Base-by-base conservation (phyloP, 2,888 invertebrate genomes). In the Chloromyia formosa region DNA sequence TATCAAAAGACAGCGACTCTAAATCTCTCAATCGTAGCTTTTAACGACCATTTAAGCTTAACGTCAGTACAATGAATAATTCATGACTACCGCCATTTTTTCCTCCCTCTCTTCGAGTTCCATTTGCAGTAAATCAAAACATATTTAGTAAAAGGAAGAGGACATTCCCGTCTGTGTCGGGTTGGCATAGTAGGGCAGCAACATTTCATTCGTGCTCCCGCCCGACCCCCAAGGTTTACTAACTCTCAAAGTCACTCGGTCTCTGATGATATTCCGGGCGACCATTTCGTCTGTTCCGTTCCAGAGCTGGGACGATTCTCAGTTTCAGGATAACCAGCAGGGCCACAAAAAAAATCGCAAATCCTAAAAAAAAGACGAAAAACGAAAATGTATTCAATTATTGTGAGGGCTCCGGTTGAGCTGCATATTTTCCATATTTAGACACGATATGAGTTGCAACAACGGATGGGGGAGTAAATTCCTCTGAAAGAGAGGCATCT, bases 61-160 rank as follows among this genome's bases (percentile, higher is more conserved):
- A 73, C 73, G 61, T 61, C 60, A 73, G 45, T 42, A 22, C 45
- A 27, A 73, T 73, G 73, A 73, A 73, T 73, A 73, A 73, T 73
- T 73, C 73, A 73, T 73, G 42, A 7, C 27, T 4, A 22, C 22
- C 27, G 49, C 23, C 16, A 45, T 73, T 49, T 49, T 49, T 49
- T 49, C 49, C 49, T 1, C 16, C 49, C 49, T 35, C 49, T 53
- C 54, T 9, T 35, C 16, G 61, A 58, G 45, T 73, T 73, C 61
- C 73, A 73, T 73, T 73, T 73, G 73, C 73, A 73, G 73, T 73
- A 61, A 73, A 73, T 73, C 73, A 73, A 73, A 73, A 73, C 73
- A 73, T 73, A 73, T 73, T 73, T 73, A 60, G 7, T 7, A 4
- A 7, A 7, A 35, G n/a, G 27, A 35, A 35, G 27, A 35, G 27